Conservation (phyloP, 2,888 invertebrate genomes). For the Nineta flava region DNA sequence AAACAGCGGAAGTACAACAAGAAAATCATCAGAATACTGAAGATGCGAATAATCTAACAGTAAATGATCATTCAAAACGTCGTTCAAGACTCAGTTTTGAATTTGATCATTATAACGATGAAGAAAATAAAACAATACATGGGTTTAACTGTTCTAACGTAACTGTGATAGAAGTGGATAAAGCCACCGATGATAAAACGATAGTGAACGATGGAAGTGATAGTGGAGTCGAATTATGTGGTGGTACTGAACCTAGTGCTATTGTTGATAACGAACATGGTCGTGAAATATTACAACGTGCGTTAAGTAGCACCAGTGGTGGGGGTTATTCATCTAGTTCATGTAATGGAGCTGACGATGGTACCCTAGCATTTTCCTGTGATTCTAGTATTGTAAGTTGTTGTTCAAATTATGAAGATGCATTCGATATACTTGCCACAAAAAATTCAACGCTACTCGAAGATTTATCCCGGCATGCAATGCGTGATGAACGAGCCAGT, state of each 20-base stretch:
- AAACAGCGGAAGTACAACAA: not conserved
- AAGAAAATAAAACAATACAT: conserved; percentile 21
- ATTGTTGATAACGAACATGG: not conserved
- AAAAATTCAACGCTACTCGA: conserved; percentile 26
- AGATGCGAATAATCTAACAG: too few relatives aligned
- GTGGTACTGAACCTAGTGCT: conserved; percentile 28
- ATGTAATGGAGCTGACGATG: conserved; percentile 34
- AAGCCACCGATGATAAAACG: conserved; percentile 1
- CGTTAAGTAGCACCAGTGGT: conserved; percentile 37
- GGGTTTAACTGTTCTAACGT: conserved; percentile 22
- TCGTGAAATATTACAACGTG: conserved; percentile 25
- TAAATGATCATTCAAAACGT: not conserved
- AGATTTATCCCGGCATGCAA: conserved; percentile 24
- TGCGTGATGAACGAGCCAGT: conserved; percentile 34
- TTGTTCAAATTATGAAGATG: conserved; percentile 54
- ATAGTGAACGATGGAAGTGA: conserved; percentile 51
- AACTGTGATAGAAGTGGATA: conserved; percentile 21
- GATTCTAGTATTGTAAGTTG: conserved; percentile 65
- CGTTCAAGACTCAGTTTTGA: not conserved
- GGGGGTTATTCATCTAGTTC: conserved; percentile 45
- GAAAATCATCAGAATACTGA: not conserved
- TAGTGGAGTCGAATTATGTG: conserved; percentile 59
- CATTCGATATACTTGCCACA: conserved; percentile 30
- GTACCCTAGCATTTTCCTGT: conserved; percentile 49
- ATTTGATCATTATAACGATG: not conserved